A percentile compares a stretch with the other conserved stretches of the same genome.
phyloP scores from a whole-genome alignment of 2,113 vertebrate species.

The Calidris pygmaea region DNA sequence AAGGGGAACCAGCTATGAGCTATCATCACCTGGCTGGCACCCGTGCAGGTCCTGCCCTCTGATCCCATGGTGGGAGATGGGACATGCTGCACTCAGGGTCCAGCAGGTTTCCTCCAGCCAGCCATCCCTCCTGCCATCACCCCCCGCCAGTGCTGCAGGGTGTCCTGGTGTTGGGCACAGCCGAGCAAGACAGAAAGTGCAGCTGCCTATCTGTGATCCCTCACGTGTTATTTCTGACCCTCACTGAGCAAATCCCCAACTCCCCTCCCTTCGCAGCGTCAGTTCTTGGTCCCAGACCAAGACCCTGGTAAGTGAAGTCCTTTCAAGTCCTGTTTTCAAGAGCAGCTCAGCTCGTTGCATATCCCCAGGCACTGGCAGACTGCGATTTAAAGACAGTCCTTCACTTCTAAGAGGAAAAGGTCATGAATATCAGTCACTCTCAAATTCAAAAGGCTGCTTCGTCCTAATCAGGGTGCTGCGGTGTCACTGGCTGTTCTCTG shows the following conservation, averaged over 20 bases:
- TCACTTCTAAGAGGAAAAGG: conserved; percentile 18
- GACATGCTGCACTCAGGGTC: rapidly evolving
- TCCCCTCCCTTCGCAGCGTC: rapidly evolving
- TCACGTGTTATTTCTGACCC: not conserved
- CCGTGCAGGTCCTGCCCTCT: not conserved
- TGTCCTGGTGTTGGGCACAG: not conserved
- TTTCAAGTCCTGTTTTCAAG: conserved; percentile 22
- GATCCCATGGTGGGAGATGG: not conserved
- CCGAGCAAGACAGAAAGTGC: not conserved
- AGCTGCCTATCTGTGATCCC: not conserved
- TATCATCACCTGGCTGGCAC: not conserved
- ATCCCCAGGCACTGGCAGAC: not conserved
- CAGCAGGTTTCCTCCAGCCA: not conserved
- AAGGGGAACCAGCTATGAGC: not conserved
- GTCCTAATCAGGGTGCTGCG: not conserved
- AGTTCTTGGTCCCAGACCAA: not conserved
- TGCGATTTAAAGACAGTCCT: not conserved
- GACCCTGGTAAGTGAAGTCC: not conserved
- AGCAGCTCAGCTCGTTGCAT: not conserved
- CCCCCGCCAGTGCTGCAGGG: not conserved
- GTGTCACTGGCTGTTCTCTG: not conserved
- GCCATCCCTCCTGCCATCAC: not conserved
- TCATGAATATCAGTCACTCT: conserved; percentile 16
- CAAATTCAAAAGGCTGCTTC: not conserved
- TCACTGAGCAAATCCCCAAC: not conserved